Evolutionary conservation across 2,888 invertebrate genomes (phyloP).

Genomic region (Trissolcus japonicus): DNA sequence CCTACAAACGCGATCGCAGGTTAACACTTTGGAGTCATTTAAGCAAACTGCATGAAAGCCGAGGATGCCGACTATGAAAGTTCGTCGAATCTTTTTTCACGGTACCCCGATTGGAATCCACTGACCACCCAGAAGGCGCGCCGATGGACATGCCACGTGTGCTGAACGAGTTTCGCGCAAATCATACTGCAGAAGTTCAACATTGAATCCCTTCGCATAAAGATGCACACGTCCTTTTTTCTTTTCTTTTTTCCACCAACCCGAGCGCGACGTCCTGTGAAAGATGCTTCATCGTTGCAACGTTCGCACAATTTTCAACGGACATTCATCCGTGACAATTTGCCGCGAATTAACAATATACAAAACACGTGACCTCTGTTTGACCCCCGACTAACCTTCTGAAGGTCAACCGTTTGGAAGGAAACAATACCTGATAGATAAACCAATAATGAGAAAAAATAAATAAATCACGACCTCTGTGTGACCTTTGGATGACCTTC

Average conservation of each 20-base stretch:
- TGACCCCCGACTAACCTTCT: too few species aligned
- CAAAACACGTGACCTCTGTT: not conserved
- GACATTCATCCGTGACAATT: not conserved
- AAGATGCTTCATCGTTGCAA: not conserved
- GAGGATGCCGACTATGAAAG: conserved; percentile 45
- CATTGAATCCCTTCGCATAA: conserved; percentile 23
- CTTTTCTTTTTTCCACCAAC: not conserved
- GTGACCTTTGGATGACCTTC: too few species aligned
- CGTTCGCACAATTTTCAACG: not conserved
- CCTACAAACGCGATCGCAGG: conserved; percentile 12
- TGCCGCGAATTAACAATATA: not conserved
- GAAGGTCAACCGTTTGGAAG: too few species aligned
- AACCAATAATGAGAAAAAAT: too few species aligned
- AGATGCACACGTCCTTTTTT: conserved; percentile 13
- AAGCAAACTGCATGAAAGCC: conserved; percentile 25
- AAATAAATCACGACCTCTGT: too few species aligned
- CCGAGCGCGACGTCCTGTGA: not conserved
- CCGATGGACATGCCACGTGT: conserved; percentile 63
- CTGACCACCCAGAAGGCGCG: conserved; percentile 70
- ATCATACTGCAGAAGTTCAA: conserved; percentile 40
- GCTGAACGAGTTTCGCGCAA: conserved; percentile 56
- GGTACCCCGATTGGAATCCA: conserved; percentile 66
- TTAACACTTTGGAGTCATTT: conserved; percentile 41
- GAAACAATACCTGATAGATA: too few species aligned
- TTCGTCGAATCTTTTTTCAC: conserved; percentile 53